phyloP scores from a whole-genome alignment of 2,888 invertebrate species.

The Andrena fulva region DNA sequence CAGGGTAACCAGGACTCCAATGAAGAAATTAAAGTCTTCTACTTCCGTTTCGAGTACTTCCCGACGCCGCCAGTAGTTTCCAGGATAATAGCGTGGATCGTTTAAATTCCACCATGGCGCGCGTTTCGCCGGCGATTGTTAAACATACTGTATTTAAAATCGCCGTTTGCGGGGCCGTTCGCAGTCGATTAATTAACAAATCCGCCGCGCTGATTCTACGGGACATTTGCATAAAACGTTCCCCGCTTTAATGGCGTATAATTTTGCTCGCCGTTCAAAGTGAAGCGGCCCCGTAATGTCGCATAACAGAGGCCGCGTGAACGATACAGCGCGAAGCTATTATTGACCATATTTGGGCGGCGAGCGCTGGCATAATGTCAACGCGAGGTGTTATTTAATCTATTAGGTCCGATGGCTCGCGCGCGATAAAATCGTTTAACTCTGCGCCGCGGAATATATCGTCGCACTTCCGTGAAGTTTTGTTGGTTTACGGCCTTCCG shows the following conservation, averaged over 20 bases:
- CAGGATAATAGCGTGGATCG: no score
- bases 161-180: constrained; percentile 12
- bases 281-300: constrained; percentile 15
- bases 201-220: neutral
- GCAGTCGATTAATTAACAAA: constrained; percentile 54
- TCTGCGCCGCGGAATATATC: neutral
- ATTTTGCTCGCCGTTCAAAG: constrained; percentile 14
- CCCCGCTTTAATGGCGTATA: constrained; percentile 35
- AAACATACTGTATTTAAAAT: constrained; percentile 33
- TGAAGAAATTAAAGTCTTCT: no score
- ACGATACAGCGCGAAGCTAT: constrained; percentile 11
- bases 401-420: neutral
- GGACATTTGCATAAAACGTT: constrained; percentile 40
- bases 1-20: no score
- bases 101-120: no score
- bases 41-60: no score
- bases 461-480: neutral
- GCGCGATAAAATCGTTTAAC: constrained; percentile 12
- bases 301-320: neutral
- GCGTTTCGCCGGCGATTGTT: neutral
- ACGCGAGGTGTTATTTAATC: constrained; percentile 35
- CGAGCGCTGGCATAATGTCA: constrained; percentile 12
- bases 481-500: no score
- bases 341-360: constrained; percentile 12
- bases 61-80: no score